Evolutionary conservation across 2,113 vertebrate species (phyloP).

Genomic region (Lophotis ruficrista): DNA sequence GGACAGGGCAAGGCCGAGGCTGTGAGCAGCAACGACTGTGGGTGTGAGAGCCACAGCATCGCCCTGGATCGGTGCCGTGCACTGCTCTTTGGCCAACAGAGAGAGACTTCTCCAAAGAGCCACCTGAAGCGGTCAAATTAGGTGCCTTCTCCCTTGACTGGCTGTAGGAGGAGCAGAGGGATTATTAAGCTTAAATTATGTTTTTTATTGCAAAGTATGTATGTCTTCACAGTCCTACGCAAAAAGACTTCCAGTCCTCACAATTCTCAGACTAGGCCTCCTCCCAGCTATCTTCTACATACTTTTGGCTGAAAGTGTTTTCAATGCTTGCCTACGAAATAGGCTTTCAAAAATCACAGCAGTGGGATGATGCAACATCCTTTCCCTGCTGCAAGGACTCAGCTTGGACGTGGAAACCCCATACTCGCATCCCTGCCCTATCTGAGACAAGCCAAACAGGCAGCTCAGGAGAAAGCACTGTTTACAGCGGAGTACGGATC

Average conservation of each 20-base stretch:
- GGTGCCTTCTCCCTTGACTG: not conserved
- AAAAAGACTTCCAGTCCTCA: not conserved
- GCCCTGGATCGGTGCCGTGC: rapidly evolving
- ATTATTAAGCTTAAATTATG: not conserved
- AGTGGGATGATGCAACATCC: not conserved
- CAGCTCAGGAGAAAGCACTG: not conserved
- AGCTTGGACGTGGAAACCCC: not conserved
- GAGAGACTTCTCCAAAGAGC: not conserved
- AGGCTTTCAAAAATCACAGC: not conserved
- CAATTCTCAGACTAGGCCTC: not conserved
- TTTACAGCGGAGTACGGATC: not conserved
- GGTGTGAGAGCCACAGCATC: too few species aligned
- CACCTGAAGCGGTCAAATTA: not conserved
- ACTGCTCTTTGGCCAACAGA: not conserved
- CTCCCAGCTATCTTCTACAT: not conserved
- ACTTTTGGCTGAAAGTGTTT: not conserved
- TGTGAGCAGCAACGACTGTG: too few species aligned
- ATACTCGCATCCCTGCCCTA: not conserved
- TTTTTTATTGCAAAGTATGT: not conserved
- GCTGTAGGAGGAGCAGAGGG: not conserved
- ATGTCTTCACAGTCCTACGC: not conserved
- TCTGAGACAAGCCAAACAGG: rapidly evolving
- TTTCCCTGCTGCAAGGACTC: not conserved
- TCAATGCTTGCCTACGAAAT: not conserved
- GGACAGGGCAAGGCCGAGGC: too few species aligned